A percentile compares a stretch with the other conserved stretches of the same genome.
Evolutionary conservation across 2,888 invertebrate species (phyloP).

Genomic region (Dynastes maya): DNA sequence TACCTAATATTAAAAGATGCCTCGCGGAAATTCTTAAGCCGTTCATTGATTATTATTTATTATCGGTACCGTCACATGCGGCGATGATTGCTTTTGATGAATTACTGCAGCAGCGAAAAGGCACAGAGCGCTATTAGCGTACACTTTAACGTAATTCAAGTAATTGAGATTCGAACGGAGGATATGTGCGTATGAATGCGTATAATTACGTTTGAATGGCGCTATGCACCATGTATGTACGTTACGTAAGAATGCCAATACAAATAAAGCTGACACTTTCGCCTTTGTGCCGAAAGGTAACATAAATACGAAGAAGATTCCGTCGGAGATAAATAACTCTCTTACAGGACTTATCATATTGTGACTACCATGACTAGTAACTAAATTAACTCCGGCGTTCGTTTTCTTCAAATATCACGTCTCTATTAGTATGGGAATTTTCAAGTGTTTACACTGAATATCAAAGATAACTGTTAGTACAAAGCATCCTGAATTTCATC

Average conservation of each 20-base stretch:
- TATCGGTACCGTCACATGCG: slow-evolving; percentile 13
- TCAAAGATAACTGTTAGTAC: too few species aligned
- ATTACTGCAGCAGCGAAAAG: slow-evolving; percentile 1
- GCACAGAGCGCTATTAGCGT: slow-evolving; percentile 2
- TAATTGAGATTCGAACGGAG: slow-evolving; percentile 13
- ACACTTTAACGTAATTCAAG: slow-evolving; percentile 12
- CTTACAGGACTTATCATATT: too few species aligned
- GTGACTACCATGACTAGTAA: slow-evolving; percentile 1
- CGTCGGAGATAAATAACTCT: too few species aligned
- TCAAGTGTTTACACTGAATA: background rate
- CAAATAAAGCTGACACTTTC: slow-evolving; percentile 1
- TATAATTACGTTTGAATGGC: slow-evolving; percentile 10
- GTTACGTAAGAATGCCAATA: background rate
- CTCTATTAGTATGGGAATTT: too few species aligned
- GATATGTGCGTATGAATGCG: slow-evolving; percentile 11
- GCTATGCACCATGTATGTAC: background rate
- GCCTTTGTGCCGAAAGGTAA: too few species aligned
- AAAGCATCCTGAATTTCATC: too few species aligned
- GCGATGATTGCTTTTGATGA: slow-evolving; percentile 11
- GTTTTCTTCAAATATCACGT: too few species aligned
- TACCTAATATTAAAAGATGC: slow-evolving; percentile 43
- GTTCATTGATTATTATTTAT: slow-evolving; percentile 34
- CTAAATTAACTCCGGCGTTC: background rate
- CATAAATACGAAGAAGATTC: too few species aligned
- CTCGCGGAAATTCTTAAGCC: slow-evolving; percentile 34